Percentiles rank a stretch among this genome's conserved stretches.
phyloP scores from a whole-genome alignment of 2,113 vertebrate species.

The Pholis gunnellus region DNA sequence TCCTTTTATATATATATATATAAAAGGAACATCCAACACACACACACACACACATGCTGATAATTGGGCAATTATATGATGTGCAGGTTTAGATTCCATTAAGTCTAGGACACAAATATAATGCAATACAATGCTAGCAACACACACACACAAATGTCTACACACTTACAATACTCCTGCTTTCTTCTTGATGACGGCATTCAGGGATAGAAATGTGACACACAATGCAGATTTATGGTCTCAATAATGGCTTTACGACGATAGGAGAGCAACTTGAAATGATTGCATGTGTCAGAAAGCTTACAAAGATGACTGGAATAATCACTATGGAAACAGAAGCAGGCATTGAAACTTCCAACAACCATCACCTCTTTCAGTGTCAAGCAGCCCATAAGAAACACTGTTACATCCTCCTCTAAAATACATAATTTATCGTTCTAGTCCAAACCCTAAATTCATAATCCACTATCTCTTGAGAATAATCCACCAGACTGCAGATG shows the following conservation, averaged over 20 bases:
- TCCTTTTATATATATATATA: constrained; percentile 14
- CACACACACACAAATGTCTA: neutral
- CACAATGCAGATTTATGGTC: neutral
- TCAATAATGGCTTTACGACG: neutral
- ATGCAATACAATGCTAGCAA: neutral
- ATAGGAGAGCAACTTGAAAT: neutral
- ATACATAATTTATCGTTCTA: constrained; percentile 54
- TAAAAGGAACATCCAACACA: neutral
- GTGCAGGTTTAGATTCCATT: neutral
- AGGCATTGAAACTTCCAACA: neutral
- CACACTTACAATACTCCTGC: neutral
- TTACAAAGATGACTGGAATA: neutral
- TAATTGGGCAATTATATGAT: neutral
- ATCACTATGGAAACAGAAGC: neutral
- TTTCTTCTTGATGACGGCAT: neutral
- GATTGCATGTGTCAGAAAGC: neutral
- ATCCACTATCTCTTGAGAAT: constrained; percentile 12
- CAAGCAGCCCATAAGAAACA: constrained; percentile 8
- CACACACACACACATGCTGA: neutral
- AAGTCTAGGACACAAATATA: neutral
- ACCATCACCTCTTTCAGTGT: neutral
- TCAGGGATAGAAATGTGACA: neutral
- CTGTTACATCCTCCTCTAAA: neutral
- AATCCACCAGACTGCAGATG: neutral
- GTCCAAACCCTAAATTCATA: neutral